Evolutionary conservation across 2,113 vertebrate genomes (phyloP), one percentile per base, ranked within the genome.

Genomic region (Setophaga coronata): DNA sequence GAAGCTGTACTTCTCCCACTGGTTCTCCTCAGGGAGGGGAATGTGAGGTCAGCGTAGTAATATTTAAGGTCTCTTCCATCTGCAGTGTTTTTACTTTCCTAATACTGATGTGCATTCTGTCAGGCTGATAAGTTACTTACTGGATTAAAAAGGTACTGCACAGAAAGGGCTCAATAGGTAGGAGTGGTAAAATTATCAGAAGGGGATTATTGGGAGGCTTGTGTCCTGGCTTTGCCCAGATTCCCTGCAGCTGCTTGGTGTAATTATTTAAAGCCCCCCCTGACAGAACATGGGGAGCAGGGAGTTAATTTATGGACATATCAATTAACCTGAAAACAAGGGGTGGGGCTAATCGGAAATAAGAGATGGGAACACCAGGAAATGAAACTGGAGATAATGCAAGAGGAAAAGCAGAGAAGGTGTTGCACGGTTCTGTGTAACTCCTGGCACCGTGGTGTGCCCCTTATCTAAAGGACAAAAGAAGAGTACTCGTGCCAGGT

Each of bases 381-480:
- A 82, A 12, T 23, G 2, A 25, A 0, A 0, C 18, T 31, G 23
- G 76, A 61, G 65, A 10, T 77, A 28, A 45, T 6, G 51, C 29
- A 40, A 36, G 67, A 77, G 72, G 64, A 70, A 58, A 66, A 81
- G 67, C 43, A 51, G 28, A 47, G 42, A 50, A 16, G 31, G 24
- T 31, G 12, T 51, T 66, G 42, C 20, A 6, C 24, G 42, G 36
- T 19, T 82, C 65, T 50, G 18, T 77, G 58, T 6, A 66, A 38
- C 34, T 78, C n/a, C 80, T 19, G 61, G 36, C 40, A 26, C 38
- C 0, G 2, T 3, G 0, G 2, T 3, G 0, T 20, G 10, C 34
- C 34, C 4, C 60, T 66, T 78, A n/a, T 2, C 58, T 62, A 29
- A 79, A 69, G 73, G 88, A 91, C 85, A 54, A 18, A 13, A 54